phyloP scores from a whole-genome alignment of 2,888 invertebrate species.

The Agonopterix heracliana region DNA sequence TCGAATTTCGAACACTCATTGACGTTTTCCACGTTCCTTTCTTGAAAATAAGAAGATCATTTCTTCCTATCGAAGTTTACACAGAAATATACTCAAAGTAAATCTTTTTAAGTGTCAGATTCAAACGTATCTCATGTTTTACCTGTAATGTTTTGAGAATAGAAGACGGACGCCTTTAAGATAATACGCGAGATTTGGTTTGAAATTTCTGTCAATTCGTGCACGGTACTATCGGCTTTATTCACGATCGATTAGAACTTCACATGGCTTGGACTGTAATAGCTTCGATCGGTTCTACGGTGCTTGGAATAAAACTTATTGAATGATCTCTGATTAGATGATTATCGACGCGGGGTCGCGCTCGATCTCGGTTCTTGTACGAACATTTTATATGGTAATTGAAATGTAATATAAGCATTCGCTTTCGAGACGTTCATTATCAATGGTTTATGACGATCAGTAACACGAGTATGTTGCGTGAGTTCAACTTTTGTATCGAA shows the following conservation, averaged over 20 bases:
- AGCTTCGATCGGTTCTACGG: conserved; percentile 36
- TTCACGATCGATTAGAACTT: conserved; percentile 27
- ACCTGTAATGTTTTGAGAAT: conserved; percentile 44
- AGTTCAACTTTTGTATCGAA: conserved; percentile 31
- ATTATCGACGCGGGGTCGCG: conserved; percentile 67
- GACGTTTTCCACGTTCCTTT: conserved; percentile 41
- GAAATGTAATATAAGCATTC: conserved; percentile 69
- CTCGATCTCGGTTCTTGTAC: conserved; percentile 52
- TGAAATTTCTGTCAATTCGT: conserved; percentile 37
- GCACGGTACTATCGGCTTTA: conserved; percentile 40
- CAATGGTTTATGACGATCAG: conserved; percentile 47
- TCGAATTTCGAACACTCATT: conserved; percentile 55
- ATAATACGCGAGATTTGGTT: conserved; percentile 59
- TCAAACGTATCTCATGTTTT: conserved; percentile 26
- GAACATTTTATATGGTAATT: conserved; percentile 73
- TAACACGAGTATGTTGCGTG: conserved; percentile 29
- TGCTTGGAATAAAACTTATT: conserved; percentile 62
- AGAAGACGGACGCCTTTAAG: conserved; percentile 44
- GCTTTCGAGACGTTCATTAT: conserved; percentile 57
- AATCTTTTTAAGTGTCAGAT: conserved; percentile 33
- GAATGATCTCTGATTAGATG: conserved; percentile 73
- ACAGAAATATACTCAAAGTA: conserved; percentile 27
- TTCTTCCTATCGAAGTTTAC: conserved; percentile 18
- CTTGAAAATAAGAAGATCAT: conserved; percentile 33
- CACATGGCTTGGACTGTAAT: conserved; percentile 25